Conservation (phyloP, 2,888 invertebrate genomes). For the Sepiola atlantica region DNA sequence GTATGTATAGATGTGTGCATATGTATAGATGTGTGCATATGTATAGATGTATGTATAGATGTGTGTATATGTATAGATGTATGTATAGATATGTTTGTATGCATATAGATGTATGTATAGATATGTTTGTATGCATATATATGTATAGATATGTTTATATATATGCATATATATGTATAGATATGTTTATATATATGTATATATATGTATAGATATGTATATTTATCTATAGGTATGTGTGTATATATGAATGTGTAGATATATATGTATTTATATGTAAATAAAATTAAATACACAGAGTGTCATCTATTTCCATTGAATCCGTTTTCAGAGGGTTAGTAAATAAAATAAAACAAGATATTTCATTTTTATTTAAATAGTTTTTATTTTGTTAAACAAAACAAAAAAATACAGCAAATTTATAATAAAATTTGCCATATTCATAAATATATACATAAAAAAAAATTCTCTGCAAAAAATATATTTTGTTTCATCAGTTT, state of each 20-base stretch:
- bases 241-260: background rate
- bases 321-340: background rate
- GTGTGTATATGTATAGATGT: too few species aligned
- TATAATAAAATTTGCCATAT: too few species aligned
- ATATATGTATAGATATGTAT: too few species aligned
- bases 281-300: background rate
- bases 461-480: too few species aligned
- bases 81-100: background rate
- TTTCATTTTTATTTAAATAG: too few species aligned
- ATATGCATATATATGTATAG: background rate
- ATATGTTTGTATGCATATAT: background rate
- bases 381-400: too few species aligned
- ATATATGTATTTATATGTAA: background rate
- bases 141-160: background rate
- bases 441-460: too few species aligned
- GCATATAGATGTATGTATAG: background rate
- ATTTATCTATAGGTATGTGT: background rate
- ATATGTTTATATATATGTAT: too few species aligned
- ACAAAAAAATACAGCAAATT: too few species aligned
- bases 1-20: background rate
- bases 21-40: background rate
- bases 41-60: background rate
- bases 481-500: too few species aligned
- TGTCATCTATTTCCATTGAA: background rate
- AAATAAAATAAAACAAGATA: too few species aligned